Conservation (phyloP, 2,113 vertebrate species). For the Poeciliopsis prolifica region DNA sequence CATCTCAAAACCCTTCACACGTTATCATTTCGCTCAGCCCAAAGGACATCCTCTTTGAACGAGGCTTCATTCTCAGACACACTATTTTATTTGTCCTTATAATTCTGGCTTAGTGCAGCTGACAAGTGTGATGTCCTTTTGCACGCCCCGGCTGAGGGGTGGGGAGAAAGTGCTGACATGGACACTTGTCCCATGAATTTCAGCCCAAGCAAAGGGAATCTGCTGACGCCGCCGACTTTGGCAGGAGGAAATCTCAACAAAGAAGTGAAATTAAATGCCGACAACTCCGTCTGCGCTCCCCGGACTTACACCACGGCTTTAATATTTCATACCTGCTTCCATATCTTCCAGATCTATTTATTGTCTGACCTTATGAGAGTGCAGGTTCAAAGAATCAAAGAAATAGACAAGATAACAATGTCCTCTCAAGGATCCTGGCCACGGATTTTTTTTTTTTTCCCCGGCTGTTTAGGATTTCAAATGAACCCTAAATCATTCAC, state of each 20-base stretch:
- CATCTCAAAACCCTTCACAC: conserved; percentile 26
- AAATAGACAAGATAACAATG: conserved; percentile 8
- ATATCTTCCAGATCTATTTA: conserved; percentile 35
- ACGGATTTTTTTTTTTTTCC: no score
- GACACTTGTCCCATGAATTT: conserved; percentile 78
- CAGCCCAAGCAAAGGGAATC: conserved; percentile 65
- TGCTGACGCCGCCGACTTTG: conserved; percentile 78
- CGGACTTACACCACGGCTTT: conserved; percentile 47
- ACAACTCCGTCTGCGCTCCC: conserved; percentile 66
- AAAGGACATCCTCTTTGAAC: conserved; percentile 43
- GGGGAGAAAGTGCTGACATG: conserved; percentile 80
- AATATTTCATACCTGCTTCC: conserved; percentile 59
- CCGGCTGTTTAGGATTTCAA: neutral
- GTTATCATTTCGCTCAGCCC: conserved; percentile 41
- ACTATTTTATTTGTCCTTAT: conserved; percentile 75
- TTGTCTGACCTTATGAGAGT: conserved; percentile 30
- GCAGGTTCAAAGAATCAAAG: conserved; percentile 16
- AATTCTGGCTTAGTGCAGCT: conserved; percentile 65
- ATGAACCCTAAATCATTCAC: neutral
- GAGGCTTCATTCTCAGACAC: conserved; percentile 42
- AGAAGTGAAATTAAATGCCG: conserved; percentile 77
- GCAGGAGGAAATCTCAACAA: conserved; percentile 77
- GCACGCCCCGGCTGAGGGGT: conserved; percentile 50
- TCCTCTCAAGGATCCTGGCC: conserved; percentile 9
- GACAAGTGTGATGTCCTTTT: conserved; percentile 79